phyloP scores from a whole-genome alignment of 2,797 vertebrate species.

The Mus spretus region DNA sequence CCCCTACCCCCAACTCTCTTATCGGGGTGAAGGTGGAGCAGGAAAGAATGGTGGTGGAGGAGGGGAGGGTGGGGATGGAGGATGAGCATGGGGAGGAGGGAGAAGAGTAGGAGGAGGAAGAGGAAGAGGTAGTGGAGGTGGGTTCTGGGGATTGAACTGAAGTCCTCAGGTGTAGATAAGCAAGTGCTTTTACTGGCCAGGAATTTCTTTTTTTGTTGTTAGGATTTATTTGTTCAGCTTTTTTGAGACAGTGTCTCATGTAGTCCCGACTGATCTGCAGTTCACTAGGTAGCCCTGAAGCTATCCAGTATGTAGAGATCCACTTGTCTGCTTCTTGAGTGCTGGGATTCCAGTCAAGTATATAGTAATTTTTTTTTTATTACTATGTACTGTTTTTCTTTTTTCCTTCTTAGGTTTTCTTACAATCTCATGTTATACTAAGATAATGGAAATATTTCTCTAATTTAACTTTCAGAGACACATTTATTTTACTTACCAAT shows the following conservation, averaged over 20 bases:
- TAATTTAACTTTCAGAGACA: neutral
- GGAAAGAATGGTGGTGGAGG: no score
- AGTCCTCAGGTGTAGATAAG: neutral
- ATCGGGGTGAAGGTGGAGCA: neutral
- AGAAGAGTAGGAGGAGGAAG: no score
- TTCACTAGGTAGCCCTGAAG: neutral
- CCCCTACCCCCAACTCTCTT: no score
- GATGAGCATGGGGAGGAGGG: neutral
- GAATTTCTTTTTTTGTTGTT: neutral
- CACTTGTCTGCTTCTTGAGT: neutral
- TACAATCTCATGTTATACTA: neutral
- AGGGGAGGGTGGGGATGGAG: neutral
- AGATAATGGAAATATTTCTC: neutral
- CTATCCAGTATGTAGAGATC: neutral
- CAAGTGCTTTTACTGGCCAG: no score
- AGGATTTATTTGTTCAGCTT: neutral
- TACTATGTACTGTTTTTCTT: neutral
- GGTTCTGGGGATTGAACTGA: neutral
- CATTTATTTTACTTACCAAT: neutral
- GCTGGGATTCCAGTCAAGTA: neutral
- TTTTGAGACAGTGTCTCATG: neutral
- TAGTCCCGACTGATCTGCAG: neutral
- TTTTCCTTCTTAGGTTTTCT: neutral
- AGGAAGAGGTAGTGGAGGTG: neutral
- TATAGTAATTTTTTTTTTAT: neutral